Percentiles rank a stretch among this genome's conserved stretches.
These are phyloP conservation scores for Actinemys pallida DNA, from an alignment of 2,113 vertebrate species.

Conservation along the genomic window DNA sequence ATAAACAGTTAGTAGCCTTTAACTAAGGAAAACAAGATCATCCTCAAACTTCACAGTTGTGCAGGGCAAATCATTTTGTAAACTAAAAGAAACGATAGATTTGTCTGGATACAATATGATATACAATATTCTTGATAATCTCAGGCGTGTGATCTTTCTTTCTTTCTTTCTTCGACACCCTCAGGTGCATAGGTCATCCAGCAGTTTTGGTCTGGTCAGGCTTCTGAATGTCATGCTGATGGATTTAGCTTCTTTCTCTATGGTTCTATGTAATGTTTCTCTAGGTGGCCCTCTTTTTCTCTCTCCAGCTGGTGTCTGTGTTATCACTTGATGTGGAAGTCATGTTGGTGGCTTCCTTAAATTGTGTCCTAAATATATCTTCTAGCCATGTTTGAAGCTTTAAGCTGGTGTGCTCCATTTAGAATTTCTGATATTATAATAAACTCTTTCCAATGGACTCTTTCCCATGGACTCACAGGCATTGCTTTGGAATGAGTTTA, in stretches of 20 bases:
- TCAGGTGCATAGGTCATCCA: neutral
- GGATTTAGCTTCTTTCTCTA: neutral
- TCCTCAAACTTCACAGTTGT: neutral
- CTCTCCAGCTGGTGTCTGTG: neutral
- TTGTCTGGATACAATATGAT: neutral
- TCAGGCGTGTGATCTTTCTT: neutral
- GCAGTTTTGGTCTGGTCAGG: neutral
- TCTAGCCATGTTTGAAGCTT: neutral
- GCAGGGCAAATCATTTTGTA: neutral
- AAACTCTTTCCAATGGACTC: neutral
- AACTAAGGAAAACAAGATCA: neutral
- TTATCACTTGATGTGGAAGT: neutral
- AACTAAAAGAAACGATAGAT: neutral
- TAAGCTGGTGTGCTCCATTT: neutral
- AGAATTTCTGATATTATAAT: neutral
- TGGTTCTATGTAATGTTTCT: neutral
- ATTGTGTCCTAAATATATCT: neutral
- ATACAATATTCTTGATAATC: neutral
- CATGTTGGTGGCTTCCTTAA: neutral
- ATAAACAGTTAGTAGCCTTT: constrained; percentile 57
- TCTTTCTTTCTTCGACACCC: neutral
- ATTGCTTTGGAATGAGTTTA: neutral
- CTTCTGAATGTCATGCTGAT: neutral
- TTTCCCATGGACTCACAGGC: neutral
- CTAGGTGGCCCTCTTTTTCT: neutral